Percentiles rank a stretch among this genome's conserved stretches.
Conservation (phyloP, 2,113 vertebrate genomes). For the Edolisoma coerulescens region DNA sequence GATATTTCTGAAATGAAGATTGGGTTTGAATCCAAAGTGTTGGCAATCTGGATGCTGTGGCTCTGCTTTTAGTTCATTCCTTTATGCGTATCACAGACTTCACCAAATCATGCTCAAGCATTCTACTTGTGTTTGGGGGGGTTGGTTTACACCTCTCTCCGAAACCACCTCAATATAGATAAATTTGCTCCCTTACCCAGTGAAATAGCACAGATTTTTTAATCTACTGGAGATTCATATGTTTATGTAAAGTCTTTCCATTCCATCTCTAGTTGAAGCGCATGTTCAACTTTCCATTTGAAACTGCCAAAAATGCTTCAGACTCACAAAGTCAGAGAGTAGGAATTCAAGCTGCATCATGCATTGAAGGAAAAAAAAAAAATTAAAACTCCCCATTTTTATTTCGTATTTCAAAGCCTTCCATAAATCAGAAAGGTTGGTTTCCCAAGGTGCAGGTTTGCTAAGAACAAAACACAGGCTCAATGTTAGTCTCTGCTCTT, state of each 20-base stretch:
- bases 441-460: neutral
- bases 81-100: neutral
- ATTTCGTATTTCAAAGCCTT: neutral
- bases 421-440: neutral
- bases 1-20: neutral
- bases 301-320: constrained; percentile 63
- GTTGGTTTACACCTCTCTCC: neutral
- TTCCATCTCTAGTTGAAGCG: constrained; percentile 29
- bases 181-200: neutral
- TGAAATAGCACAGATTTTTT: neutral
- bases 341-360: constrained; percentile 41
- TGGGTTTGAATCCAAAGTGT: neutral
- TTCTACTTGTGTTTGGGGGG: neutral
- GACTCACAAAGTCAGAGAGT: constrained; percentile 34
- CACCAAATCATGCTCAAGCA: neutral
- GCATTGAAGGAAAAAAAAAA: neutral
- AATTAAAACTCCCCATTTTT: neutral
- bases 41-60: neutral
- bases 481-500: neutral
- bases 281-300: constrained; percentile 62
- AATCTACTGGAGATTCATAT: neutral
- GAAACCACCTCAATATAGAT: neutral
- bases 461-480: neutral
- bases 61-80: neutral
- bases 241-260: constrained; percentile 58